A percentile compares a stretch with the other conserved stretches of the same genome.
Conservation (phyloP, 2,113 vertebrate genomes). For the Rhipidura dahli region DNA sequence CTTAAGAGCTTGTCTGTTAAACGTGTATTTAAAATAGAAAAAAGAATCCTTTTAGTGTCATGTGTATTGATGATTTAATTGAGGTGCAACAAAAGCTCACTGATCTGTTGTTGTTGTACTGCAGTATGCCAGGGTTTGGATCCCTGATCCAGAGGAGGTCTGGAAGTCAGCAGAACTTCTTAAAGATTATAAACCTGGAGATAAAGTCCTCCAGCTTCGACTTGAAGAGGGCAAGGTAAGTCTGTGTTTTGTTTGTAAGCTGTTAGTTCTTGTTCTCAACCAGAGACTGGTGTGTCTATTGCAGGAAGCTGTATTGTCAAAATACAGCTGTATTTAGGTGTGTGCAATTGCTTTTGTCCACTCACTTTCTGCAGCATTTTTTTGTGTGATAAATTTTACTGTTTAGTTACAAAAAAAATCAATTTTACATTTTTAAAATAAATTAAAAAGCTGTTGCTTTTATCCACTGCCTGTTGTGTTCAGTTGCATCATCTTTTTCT, state of each 20-base stretch:
- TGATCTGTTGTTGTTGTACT: constrained; percentile 15
- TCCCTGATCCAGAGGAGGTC: constrained; percentile 93
- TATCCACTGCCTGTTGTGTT: neutral
- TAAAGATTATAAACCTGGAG: constrained; percentile 91
- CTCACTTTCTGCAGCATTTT: neutral
- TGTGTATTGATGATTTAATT: neutral
- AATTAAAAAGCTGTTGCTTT: neutral
- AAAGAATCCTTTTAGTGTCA: neutral
- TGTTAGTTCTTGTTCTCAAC: neutral
- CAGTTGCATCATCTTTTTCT: neutral
- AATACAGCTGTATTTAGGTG: neutral
- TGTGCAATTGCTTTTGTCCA: neutral
- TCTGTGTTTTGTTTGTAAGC: neutral
- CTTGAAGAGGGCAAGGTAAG: constrained; percentile 91
- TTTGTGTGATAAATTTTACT: neutral
- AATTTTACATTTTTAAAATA: neutral
- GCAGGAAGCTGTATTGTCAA: neutral
- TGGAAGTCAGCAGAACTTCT: constrained; percentile 96
- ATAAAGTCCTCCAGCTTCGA: constrained; percentile 84
- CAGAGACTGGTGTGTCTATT: neutral
- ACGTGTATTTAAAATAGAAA: neutral
- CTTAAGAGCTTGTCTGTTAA: neutral
- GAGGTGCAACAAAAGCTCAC: neutral
- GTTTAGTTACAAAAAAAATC: neutral
- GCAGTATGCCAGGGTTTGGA: constrained; percentile 96